Evolutionary conservation across 2,113 vertebrate species (phyloP).

Genomic region (Thalassarche chlororhynchos): DNA sequence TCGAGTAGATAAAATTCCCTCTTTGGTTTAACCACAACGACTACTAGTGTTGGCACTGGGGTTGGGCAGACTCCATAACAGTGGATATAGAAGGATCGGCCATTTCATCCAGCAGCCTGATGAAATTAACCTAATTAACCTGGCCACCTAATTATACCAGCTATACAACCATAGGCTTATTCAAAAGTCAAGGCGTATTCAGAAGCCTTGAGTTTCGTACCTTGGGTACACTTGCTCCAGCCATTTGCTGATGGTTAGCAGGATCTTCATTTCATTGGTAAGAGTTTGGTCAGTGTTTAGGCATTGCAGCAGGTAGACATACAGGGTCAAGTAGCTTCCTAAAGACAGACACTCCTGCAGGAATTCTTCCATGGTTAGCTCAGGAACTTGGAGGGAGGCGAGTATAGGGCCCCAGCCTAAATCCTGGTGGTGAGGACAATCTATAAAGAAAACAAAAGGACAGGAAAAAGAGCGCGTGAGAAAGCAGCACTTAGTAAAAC

Average conservation of each 20-base stretch:
- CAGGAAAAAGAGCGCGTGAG: neutral
- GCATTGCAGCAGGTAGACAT: constrained; percentile 91
- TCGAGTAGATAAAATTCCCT: neutral
- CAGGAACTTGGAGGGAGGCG: constrained; percentile 93
- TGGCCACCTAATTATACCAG: neutral
- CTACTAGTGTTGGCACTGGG: neutral
- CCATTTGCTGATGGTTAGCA: constrained; percentile 89
- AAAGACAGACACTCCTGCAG: constrained; percentile 90
- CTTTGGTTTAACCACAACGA: neutral
- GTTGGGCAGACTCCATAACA: fast-evolving
- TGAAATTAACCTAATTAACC: neutral
- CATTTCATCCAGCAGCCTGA: neutral
- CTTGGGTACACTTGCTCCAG: constrained; percentile 89
- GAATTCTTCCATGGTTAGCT: constrained; percentile 94
- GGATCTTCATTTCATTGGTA: constrained; percentile 86
- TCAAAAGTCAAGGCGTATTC: neutral
- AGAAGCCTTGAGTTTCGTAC: constrained; percentile 40
- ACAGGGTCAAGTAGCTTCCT: constrained; percentile 92
- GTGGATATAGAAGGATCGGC: fast-evolving
- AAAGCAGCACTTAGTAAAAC: neutral
- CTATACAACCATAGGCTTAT: neutral
- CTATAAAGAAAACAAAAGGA: constrained; percentile 57
- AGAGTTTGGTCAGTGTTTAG: constrained; percentile 89
- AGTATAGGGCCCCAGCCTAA: constrained; percentile 94
- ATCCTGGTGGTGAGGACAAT: constrained; percentile 68